Evolutionary conservation across 2,797 vertebrate genomes (phyloP).

Genomic region (Anguilla pacifica): DNA sequence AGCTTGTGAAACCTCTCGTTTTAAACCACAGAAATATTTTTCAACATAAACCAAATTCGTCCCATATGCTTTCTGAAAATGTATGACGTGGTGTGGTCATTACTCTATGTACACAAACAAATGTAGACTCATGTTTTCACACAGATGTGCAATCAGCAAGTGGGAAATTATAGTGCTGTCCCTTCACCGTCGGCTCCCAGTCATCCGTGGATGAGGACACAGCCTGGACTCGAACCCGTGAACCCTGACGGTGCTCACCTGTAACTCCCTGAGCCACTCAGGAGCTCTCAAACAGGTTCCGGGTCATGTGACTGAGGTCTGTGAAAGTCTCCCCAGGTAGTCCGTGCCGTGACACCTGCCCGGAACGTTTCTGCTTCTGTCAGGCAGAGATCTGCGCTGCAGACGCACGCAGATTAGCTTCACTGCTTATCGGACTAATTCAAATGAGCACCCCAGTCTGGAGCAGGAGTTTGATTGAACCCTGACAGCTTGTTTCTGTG

Average conservation of each 20-base stretch:
- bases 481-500: background rate
- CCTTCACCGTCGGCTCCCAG: no score
- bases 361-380: background rate
- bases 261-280: background rate
- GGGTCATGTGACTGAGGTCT: background rate
- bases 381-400: background rate
- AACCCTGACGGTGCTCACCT: background rate
- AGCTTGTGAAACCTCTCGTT: background rate
- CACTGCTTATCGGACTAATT: background rate
- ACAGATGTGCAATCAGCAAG: no score
- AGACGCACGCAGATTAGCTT: background rate
- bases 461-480: background rate
- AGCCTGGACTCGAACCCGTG: background rate
- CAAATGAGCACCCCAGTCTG: background rate
- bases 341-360: background rate
- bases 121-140: background rate
- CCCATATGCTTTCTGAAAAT: background rate
- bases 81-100: background rate
- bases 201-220: no score
- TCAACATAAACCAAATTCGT: background rate
- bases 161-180: no score
- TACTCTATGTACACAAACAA: background rate
- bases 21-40: background rate
- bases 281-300: background rate
- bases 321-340: background rate